A percentile compares a stretch with the other conserved stretches of the same genome.
phyloP scores from a whole-genome alignment of 2,113 vertebrate species.

The Aegithalos caudatus region DNA sequence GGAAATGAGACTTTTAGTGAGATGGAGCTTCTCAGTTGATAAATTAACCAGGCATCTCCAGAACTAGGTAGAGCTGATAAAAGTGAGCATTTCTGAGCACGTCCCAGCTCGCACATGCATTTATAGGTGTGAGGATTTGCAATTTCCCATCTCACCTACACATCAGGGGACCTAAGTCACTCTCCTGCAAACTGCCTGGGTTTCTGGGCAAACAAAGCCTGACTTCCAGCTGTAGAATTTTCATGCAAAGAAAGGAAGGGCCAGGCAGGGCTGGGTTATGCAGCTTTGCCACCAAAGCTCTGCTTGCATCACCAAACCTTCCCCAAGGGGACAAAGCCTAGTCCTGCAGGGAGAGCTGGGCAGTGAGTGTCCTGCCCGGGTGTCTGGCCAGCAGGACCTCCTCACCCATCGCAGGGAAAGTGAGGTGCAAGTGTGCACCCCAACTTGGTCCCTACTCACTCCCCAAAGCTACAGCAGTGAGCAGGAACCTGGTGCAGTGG shows the following conservation, averaged over 20 bases:
- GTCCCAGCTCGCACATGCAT: neutral
- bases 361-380: neutral
- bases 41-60: slow-evolving; percentile 29
- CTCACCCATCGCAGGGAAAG: fast-evolving
- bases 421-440: neutral
- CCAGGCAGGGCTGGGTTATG: neutral
- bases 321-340: neutral
- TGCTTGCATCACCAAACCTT: neutral
- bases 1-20: slow-evolving; percentile 39
- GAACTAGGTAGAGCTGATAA: neutral
- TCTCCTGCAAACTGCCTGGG: neutral
- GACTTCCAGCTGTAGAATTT: neutral
- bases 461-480: neutral
- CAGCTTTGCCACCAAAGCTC: neutral
- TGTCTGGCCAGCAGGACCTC: neutral
- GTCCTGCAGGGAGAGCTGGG: neutral
- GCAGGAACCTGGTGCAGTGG: neutral
- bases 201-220: neutral
- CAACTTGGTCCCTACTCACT: fast-evolving
- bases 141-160: neutral
- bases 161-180: neutral
- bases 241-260: fast-evolving
- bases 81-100: neutral
- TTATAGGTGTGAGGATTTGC: neutral
- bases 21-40: neutral